Conservation (phyloP, 2,113 vertebrate species). For the Cyprinus carpio region DNA sequence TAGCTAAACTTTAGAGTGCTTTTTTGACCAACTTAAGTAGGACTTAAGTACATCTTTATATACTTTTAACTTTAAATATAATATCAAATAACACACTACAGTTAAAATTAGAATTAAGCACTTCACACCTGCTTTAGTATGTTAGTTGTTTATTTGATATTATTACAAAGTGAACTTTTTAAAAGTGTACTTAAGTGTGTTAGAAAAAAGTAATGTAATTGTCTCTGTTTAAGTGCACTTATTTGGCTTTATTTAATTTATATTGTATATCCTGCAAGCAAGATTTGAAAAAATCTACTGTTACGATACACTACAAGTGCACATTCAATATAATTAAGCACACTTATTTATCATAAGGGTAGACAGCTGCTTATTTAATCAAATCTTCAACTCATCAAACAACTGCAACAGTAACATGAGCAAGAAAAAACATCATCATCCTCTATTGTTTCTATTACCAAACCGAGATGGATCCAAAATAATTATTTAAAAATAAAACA, state of each 20-base stretch:
- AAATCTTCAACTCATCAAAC: constrained; percentile 27
- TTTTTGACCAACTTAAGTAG: background rate
- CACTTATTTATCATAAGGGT: background rate
- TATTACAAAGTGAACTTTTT: no score
- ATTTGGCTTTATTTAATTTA: background rate
- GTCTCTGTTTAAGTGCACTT: no score
- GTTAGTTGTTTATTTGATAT: background rate
- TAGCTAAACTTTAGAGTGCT: background rate
- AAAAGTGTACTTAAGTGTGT: no score
- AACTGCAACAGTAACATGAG: constrained; percentile 19
- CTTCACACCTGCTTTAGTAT: background rate
- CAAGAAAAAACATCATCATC: background rate
- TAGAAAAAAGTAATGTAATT: no score
- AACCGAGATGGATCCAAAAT: background rate
- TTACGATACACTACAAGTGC: background rate
- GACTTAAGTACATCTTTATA: background rate
- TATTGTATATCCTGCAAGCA: no score
- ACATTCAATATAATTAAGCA: background rate
- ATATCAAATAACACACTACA: background rate
- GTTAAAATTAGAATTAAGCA: background rate
- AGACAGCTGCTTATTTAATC: constrained; percentile 7
- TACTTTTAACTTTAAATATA: background rate
- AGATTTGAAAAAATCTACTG: no score
- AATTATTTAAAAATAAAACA: background rate
- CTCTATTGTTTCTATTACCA: constrained; percentile 1